Conservation (phyloP, 2,797 vertebrate genomes). For the Catamblyrhynchus diadema region DNA sequence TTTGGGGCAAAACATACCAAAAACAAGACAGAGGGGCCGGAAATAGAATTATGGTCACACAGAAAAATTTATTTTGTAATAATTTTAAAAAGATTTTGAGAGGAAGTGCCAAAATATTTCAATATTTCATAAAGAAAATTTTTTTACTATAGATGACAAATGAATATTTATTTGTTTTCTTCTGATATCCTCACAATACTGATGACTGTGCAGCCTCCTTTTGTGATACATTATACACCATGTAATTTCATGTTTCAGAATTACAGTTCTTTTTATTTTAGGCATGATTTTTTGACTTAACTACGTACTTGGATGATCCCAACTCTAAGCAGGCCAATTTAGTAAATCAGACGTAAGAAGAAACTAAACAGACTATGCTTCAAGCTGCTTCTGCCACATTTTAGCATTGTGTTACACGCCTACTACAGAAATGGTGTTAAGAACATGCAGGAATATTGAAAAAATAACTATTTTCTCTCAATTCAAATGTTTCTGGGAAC, state of each 20-base stretch:
- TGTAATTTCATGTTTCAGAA: not conserved
- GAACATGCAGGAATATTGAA: not conserved
- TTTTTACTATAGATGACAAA: not conserved
- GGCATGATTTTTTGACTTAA: not conserved
- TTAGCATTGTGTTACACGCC: not conserved
- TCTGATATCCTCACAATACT: not conserved
- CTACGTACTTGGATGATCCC: not conserved
- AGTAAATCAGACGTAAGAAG: not conserved
- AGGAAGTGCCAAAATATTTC: not conserved
- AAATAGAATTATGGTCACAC: not conserved
- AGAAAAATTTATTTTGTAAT: not conserved
- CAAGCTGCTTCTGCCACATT: not conserved
- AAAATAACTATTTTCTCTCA: not conserved
- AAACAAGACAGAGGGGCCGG: not conserved
- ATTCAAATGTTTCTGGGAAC: not conserved
- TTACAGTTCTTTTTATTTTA: not conserved
- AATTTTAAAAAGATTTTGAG: not conserved
- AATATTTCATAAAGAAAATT: not conserved
- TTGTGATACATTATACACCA: rapidly evolving
- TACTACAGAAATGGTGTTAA: not conserved
- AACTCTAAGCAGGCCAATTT: not conserved
- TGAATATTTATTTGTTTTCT: not conserved
- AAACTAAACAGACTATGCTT: not conserved
- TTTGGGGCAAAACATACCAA: not conserved
- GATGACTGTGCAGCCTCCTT: not conserved